Percentiles rank a stretch among this genome's conserved stretches.
Conservation (phyloP, 2,113 vertebrate genomes). For the Etheostoma spectabile region DNA sequence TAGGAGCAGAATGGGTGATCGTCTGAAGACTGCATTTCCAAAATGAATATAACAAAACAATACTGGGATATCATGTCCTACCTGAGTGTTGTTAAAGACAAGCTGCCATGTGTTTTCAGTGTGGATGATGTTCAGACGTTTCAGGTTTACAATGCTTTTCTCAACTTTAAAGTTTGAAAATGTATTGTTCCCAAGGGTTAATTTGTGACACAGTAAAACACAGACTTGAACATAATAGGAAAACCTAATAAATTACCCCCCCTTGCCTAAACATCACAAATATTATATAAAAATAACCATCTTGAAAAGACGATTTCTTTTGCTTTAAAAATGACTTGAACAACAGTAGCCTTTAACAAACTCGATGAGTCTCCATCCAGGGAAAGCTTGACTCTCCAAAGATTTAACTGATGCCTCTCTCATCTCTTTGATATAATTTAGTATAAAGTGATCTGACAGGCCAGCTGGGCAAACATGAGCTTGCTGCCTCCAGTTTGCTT, state of each 20-base stretch:
- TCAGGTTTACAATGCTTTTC: neutral
- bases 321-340: too few species aligned
- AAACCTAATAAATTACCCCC: neutral
- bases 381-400: neutral
- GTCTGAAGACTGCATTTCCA: constrained; percentile 34
- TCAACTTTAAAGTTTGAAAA: neutral
- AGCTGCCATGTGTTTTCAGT: constrained; percentile 7
- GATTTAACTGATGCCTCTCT: constrained; percentile 23
- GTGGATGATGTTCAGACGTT: constrained; percentile 5
- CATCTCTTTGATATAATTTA: constrained; percentile 3
- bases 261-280: too few species aligned
- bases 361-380: neutral
- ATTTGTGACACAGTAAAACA: neutral
- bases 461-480: constrained; percentile 40
- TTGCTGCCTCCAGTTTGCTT: constrained; percentile 43
- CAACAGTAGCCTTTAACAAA: neutral
- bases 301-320: too few species aligned
- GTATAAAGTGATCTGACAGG: constrained; percentile 24
- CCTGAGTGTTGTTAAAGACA: neutral
- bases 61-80: constrained; percentile 5
- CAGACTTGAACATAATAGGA: neutral
- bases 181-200: neutral
- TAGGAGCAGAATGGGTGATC: neutral
- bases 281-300: too few species aligned
- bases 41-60: constrained; percentile 31